A percentile compares a stretch with the other conserved stretches of the same genome.
Evolutionary conservation across 2,797 vertebrate species (phyloP).

Genomic region (Rachycentron canadum): DNA sequence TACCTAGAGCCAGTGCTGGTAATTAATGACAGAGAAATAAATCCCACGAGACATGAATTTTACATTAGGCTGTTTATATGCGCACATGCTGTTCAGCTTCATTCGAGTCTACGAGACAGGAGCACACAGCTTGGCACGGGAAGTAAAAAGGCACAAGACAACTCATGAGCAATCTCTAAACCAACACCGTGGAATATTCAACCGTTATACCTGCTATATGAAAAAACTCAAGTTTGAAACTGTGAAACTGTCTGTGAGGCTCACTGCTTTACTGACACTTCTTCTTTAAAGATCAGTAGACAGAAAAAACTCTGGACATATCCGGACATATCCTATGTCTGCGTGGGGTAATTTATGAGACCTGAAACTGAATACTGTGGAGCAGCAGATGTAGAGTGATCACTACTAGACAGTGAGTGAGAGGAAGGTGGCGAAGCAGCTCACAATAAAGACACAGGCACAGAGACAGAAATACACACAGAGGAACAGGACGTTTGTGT

Average conservation of each 20-base stretch:
- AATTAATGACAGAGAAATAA: constrained; percentile 81
- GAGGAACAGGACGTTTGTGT: constrained; percentile 33
- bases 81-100: constrained; percentile 56
- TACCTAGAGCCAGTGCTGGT: constrained; percentile 68
- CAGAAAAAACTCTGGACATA: constrained; percentile 76
- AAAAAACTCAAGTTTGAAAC: constrained; percentile 45
- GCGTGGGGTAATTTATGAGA: constrained; percentile 75
- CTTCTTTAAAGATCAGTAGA: constrained; percentile 76
- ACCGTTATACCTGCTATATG: constrained; percentile 54
- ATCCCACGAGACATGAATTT: constrained; percentile 82
- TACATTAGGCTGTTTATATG: constrained; percentile 78
- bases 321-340: constrained; percentile 72
- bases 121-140: constrained; percentile 45
- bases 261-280: constrained; percentile 58
- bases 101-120: constrained; percentile 55
- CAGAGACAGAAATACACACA: constrained; percentile 57
- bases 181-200: constrained; percentile 12
- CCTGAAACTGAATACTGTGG: constrained; percentile 70
- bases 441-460: constrained; percentile 49
- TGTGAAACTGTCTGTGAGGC: constrained; percentile 36
- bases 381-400: constrained; percentile 57
- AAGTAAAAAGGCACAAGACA: constrained; percentile 47
- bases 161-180: constrained; percentile 36
- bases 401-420: constrained; percentile 58
- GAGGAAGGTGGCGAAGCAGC: constrained; percentile 52